Percentiles rank a stretch among this genome's conserved stretches.
Evolutionary conservation across 2,113 vertebrate genomes (phyloP).

Genomic region (Pycnonotus jocosus): DNA sequence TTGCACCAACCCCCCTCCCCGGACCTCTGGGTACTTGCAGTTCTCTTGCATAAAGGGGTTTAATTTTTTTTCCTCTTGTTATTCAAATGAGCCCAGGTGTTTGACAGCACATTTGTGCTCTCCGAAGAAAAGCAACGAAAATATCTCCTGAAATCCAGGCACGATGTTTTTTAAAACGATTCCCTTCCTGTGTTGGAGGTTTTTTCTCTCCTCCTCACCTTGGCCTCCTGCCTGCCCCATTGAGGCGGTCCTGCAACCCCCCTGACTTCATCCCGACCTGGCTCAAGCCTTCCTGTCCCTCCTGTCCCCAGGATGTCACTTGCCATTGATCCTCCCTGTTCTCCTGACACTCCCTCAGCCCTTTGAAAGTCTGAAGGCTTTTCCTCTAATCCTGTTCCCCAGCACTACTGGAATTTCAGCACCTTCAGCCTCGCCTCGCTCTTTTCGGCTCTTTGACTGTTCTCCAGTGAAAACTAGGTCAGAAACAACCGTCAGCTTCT

Average conservation of each 20-base stretch:
- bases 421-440: constrained; percentile 39
- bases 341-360: fast-evolving
- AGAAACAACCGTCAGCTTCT: constrained; percentile 39
- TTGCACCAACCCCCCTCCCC: no score
- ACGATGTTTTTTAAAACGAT: fast-evolving
- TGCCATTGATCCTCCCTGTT: not conserved
- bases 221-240: fast-evolving
- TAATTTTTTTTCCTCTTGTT: not conserved
- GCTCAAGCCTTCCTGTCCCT: not conserved
- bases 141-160: not conserved
- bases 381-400: not conserved
- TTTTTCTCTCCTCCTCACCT: not conserved
- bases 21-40: not conserved
- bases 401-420: constrained; percentile 55
- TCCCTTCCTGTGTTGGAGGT: not conserved
- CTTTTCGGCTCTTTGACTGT: constrained; percentile 10
- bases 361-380: not conserved
- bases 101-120: not conserved
- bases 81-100: not conserved
- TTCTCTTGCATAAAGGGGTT: not conserved
- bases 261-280: not conserved
- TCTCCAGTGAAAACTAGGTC: constrained; percentile 61
- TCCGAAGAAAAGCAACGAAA: not conserved
- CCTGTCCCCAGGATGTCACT: not conserved
- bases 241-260: not conserved